Evolutionary conservation across 2,888 invertebrate species (phyloP).

Genomic region (Thymelicus sylvestris): DNA sequence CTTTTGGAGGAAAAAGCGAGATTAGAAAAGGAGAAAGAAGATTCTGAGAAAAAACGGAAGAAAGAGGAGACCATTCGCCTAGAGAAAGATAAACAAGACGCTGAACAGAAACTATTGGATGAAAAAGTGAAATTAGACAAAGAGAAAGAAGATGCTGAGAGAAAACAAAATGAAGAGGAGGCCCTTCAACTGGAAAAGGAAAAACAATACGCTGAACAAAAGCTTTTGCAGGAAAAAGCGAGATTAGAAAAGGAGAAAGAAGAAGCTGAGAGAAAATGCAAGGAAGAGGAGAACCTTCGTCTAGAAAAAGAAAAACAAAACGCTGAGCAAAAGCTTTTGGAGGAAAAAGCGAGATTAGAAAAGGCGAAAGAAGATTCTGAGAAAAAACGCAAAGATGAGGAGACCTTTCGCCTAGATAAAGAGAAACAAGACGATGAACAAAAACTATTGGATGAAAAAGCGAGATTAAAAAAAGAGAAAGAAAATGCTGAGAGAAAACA

Average conservation of each 20-base stretch:
- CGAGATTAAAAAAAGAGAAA: neutral
- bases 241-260: slow-evolving; percentile 5
- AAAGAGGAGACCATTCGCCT: neutral
- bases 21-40: too few species aligned
- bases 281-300: too few species aligned
- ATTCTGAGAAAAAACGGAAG: too few species aligned
- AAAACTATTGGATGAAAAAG: too few species aligned
- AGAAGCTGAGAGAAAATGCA: slow-evolving; percentile 9
- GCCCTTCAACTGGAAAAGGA: neutral
- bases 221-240: slow-evolving; percentile 2
- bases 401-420: too few species aligned
- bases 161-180: slow-evolving; percentile 21
- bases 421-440: too few species aligned
- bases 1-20: too few species aligned
- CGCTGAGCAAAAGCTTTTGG: neutral
- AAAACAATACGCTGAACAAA: slow-evolving; percentile 28
- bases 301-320: neutral
- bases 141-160: slow-evolving; percentile 15
- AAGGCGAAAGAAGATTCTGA: too few species aligned
- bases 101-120: slow-evolving; percentile 13
- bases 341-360: neutral
- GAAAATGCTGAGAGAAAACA: neutral
- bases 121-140: neutral
- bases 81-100: slow-evolving; percentile 35
- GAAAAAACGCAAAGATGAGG: too few species aligned